Evolutionary conservation across 2,797 vertebrate species (phyloP), one percentile per base, ranked within the genome.

Genomic region (Botia kubotai): DNA sequence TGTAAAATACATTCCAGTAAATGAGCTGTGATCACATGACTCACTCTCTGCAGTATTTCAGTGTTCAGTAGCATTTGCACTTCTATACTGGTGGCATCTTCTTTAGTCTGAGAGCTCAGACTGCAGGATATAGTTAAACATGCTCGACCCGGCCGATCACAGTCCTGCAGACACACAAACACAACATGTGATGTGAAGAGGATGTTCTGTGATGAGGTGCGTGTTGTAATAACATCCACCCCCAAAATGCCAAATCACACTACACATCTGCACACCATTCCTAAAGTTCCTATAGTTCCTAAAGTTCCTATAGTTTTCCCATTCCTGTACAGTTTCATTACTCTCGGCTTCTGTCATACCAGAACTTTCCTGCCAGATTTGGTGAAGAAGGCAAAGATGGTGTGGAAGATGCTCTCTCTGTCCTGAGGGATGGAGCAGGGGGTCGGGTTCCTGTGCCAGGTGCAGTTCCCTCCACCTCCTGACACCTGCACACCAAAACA

Each of bases 321-420:
- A 26, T 26, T 26, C 23, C 23, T 26, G 23, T 26, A 26, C 39
- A 36, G 33, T 6, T 36, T 36, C 39, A 43, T 43, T 43, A 36
- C 39, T 46, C 33, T 3, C 33, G 33, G 29, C 8, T 11, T 46
- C 53, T 57, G 39, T 74, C 95, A 95, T 95, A 99, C 98, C 96
- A 99, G 87, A 73, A 99, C 96, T 95, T 95, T 97, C 83, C 98
- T 95, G 70, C 98, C 98, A 57, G 98, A 98, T 89, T 99, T 99
- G 6, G 95, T 96, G 91, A 99, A 99, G 89, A 99, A 99, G 26
- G 96, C 94, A 89, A 99, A 98, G 89, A 99, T 98, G n/a, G 97
- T 96, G 86, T 98, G 95, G 87, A 99, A 98, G 91, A 99, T 97
- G 88, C 93, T 99, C 97, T 96, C 83, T 93, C 23, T 95, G 65